Base-by-base conservation (phyloP, 1,140 invertebrate species). In the Rhyacophila brunnea region DNA sequence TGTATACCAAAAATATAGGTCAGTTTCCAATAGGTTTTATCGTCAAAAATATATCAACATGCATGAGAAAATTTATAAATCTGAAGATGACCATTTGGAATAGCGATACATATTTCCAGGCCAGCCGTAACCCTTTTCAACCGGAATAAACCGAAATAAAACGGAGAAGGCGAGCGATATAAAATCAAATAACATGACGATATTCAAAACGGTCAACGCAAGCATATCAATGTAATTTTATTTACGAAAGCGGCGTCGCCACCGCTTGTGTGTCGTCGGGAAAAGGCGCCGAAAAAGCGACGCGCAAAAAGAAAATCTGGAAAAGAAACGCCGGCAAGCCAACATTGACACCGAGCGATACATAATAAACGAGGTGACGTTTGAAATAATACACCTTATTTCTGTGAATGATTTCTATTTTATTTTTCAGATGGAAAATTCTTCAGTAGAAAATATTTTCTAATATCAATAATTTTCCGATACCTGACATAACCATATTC, bases 151-250 rank as follows among this genome's bases (percentile, higher is more conserved):
- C 23, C 23, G 50, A 36, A 32, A 43, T 42, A 17, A 18, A 18
- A 35, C 18, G 17, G 50, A 35, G n/a, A n/a, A n/a, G 17, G 50
- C 50, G 38, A 43, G 18, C 9, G 43, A 45, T 45, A 53, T 53
- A 53, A 53, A 53, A 53, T 53, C 50, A 53, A 53, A 53, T 53
- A 53, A 53, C 40, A 53, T 40, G n/a, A 40, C 23, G 50, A 42
- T 53, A 55, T 55, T 55, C 52, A 55, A 55, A 55, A 55, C 43
- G 52, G 52, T 44, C 52, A 46, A 45, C 52, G 40, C 44, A 55
- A 55, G 52, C 52, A 28, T 46, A 45, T 55, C 52, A 46, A 45
- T 55, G 52, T 45, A 55, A 55, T 55, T 55, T 55, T 55, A 55
- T 55, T 55, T 55, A 45, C 52, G 52, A 45, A 28, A 46, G 35